phyloP scores from a whole-genome alignment of 2,797 vertebrate species.

The Xiphorhynchus erythropygius region DNA sequence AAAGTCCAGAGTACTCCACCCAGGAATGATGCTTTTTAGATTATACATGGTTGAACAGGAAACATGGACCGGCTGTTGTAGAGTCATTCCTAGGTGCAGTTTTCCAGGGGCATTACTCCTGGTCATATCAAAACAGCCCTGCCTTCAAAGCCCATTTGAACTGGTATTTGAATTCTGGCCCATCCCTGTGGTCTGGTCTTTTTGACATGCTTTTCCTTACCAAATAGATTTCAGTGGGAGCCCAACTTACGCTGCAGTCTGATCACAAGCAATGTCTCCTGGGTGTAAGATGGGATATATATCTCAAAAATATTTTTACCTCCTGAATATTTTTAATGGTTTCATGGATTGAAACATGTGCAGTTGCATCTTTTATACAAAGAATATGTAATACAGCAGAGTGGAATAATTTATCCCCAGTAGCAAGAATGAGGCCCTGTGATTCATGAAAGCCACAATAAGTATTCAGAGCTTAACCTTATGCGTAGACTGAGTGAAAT shows the following conservation, averaged over 20 bases:
- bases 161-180: constrained; percentile 34
- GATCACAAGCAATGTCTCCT: constrained; percentile 43
- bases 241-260: constrained; percentile 24
- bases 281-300: constrained; percentile 25
- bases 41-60: neutral
- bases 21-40: neutral
- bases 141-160: neutral
- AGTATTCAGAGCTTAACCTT: constrained; percentile 74
- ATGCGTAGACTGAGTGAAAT: constrained; percentile 66
- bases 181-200: constrained; percentile 1
- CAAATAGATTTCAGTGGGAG: constrained; percentile 66
- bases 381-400: constrained; percentile 70
- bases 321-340: constrained; percentile 68
- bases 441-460: constrained; percentile 73
- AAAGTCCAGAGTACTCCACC: neutral
- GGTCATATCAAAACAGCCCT: neutral
- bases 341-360: constrained; percentile 68
- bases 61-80: neutral
- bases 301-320: constrained; percentile 64
- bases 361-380: constrained; percentile 70
- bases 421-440: constrained; percentile 66
- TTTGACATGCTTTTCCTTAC: constrained; percentile 9
- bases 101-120: neutral
- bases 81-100: neutral
- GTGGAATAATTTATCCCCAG: constrained; percentile 75